phyloP scores from a whole-genome alignment of 1,140 invertebrate genomes.

The Drusus annulatus region DNA sequence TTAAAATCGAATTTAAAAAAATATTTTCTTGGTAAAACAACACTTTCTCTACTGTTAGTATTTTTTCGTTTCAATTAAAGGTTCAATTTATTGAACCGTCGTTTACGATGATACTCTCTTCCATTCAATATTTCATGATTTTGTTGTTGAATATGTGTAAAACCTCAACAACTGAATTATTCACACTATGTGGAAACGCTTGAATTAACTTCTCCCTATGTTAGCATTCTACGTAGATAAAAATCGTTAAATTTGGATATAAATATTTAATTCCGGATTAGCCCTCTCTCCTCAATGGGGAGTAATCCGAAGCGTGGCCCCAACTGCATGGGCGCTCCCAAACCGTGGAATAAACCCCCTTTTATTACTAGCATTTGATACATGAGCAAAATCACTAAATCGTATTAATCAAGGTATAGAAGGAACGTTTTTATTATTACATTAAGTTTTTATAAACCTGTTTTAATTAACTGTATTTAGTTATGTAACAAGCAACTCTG shows the following conservation, averaged over 20 bases:
- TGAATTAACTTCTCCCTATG: not conserved
- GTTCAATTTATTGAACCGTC: not conserved
- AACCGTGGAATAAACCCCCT: not conserved
- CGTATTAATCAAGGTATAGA: too few relatives aligned
- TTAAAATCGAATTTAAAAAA: too few relatives aligned
- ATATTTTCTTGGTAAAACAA: too few relatives aligned
- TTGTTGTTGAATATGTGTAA: not conserved
- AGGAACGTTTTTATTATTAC: too few relatives aligned
- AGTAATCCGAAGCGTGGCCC: slow-evolving; percentile 19
- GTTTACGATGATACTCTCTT: not conserved
- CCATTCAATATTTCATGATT: not conserved
- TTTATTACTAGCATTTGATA: not conserved
- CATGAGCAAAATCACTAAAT: not conserved
- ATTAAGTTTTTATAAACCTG: too few relatives aligned
- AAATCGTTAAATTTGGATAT: slow-evolving; percentile 54
- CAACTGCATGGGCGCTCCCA: slow-evolving; percentile 29
- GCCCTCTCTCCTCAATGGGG: not conserved
- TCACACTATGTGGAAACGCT: not conserved
- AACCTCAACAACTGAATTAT: not conserved
- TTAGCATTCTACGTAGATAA: not conserved
- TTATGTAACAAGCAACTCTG: too few relatives aligned
- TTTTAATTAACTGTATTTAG: too few relatives aligned
- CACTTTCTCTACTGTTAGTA: too few relatives aligned
- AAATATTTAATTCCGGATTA: slow-evolving; percentile 56
- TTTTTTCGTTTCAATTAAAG: not conserved